A percentile compares a stretch with the other conserved stretches of the same genome.
Conservation (phyloP, 2,888 invertebrate genomes). For the Protophormia terraenovae region DNA sequence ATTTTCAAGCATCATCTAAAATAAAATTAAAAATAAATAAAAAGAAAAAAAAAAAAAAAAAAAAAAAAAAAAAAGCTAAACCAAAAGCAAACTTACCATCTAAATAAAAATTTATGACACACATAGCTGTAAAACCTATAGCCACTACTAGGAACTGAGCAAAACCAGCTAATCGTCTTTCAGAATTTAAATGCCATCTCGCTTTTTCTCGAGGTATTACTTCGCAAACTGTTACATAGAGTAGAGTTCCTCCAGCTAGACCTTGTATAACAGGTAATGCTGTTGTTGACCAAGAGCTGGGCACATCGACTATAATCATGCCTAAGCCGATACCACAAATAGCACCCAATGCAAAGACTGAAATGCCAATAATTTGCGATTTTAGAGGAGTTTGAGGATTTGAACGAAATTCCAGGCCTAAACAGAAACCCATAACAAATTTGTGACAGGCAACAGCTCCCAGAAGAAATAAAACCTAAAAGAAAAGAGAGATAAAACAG, state of each 20-base stretch:
- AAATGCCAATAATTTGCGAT: conserved; percentile 84
- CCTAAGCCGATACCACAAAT: conserved; percentile 86
- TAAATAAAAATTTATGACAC: conserved; percentile 84
- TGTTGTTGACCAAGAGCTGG: conserved; percentile 79
- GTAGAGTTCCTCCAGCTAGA: conserved; percentile 88
- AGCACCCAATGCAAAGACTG: conserved; percentile 87
- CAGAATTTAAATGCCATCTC: conserved; percentile 85
- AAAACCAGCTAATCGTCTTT: conserved; percentile 84
- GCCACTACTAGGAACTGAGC: conserved; percentile 84
- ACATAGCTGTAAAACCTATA: conserved; percentile 85
- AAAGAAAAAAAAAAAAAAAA: conserved; percentile 20
- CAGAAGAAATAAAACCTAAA: conserved; percentile 85
- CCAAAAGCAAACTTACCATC: conserved; percentile 76
- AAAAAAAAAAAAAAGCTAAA: background rate
- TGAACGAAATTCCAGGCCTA: conserved; percentile 88
- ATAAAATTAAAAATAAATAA: conserved; percentile 30
- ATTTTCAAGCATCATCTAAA: conserved; percentile 46
- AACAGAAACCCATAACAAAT: conserved; percentile 90
- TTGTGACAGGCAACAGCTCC: conserved; percentile 90
- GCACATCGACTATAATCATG: conserved; percentile 84
- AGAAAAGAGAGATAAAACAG: too few species aligned
- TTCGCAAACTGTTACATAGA: conserved; percentile 90
- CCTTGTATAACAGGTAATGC: conserved; percentile 86
- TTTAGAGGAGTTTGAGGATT: conserved; percentile 78
- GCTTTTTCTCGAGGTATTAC: conserved; percentile 89